Percentiles rank a stretch among this genome's conserved stretches.
These are phyloP conservation scores for Perizoma affinitatum DNA, from an alignment of 2,888 invertebrate species.

Conservation along the genomic window DNA sequence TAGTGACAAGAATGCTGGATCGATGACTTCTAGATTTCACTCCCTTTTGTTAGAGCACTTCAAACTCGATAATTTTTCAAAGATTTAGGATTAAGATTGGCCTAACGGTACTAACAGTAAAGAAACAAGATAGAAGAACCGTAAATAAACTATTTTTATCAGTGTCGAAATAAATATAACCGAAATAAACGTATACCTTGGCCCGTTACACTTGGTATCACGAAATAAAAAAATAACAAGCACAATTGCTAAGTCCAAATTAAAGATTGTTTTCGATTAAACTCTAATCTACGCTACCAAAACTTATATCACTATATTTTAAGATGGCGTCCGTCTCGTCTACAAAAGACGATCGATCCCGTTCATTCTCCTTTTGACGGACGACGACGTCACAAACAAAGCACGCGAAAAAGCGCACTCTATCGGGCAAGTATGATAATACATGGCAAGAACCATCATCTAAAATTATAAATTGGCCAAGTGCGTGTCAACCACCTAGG, in stretches of 20 bases:
- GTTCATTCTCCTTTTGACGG: slow-evolving; percentile 67
- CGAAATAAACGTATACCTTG: slow-evolving; percentile 87
- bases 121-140: slow-evolving; percentile 59
- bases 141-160: slow-evolving; percentile 78
- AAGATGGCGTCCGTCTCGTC: slow-evolving; percentile 74
- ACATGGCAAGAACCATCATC: slow-evolving; percentile 12
- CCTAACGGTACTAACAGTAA: slow-evolving; percentile 71
- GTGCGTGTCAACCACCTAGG: no score
- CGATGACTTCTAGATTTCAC: slow-evolving; percentile 64
- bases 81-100: slow-evolving; percentile 48
- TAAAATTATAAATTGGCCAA: no score
- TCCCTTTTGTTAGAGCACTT: slow-evolving; percentile 35
- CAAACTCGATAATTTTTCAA: slow-evolving; percentile 40
- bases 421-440: slow-evolving; percentile 43
- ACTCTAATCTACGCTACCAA: slow-evolving; percentile 84
- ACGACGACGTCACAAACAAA: slow-evolving; percentile 80
- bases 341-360: slow-evolving; percentile 81
- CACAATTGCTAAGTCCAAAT: slow-evolving; percentile 70
- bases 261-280: slow-evolving; percentile 80
- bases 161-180: slow-evolving; percentile 59
- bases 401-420: slow-evolving; percentile 71
- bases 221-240: slow-evolving; percentile 69
- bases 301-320: slow-evolving; percentile 85
- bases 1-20: slow-evolving; percentile 64
- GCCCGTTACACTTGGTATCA: slow-evolving; percentile 90